Conservation (phyloP, 2,888 invertebrate genomes). For the Saturnia japonica region DNA sequence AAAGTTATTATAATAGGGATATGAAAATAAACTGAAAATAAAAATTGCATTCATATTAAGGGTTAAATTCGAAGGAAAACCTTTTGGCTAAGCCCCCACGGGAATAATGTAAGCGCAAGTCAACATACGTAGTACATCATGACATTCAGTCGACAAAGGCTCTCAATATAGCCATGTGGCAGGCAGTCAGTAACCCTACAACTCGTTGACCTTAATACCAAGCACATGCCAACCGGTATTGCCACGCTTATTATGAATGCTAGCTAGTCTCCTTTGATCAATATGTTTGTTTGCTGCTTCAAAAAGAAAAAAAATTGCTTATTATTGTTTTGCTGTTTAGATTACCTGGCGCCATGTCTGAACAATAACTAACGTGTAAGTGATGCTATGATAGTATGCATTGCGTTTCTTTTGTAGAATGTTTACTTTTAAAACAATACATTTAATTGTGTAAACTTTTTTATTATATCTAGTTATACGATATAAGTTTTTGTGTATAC, state of each 20-base stretch:
- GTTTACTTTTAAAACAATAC: not conserved
- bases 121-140: not conserved
- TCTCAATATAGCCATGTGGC: constrained; percentile 1
- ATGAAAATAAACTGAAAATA: too few species aligned
- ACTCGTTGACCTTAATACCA: constrained; percentile 25
- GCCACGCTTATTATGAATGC: constrained; percentile 6
- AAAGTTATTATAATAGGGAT: too few species aligned
- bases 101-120: not conserved
- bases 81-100: not conserved
- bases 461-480: not conserved
- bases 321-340: not conserved
- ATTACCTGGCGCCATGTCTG: constrained; percentile 1
- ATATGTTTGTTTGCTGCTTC: not conserved
- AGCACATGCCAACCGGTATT: not conserved
- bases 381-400: not conserved
- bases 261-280: constrained; percentile 3
- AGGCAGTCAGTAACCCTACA: constrained; percentile 18
- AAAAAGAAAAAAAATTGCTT: not conserved
- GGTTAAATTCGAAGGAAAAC: not conserved
- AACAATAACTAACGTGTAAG: not conserved
- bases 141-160: constrained; percentile 4
- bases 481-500: not conserved
- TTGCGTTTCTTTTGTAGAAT: not conserved
- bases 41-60: too few species aligned
- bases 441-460: not conserved